Conservation (phyloP, 1,140 invertebrate species). For the Teleopsis dalmanni region DNA sequence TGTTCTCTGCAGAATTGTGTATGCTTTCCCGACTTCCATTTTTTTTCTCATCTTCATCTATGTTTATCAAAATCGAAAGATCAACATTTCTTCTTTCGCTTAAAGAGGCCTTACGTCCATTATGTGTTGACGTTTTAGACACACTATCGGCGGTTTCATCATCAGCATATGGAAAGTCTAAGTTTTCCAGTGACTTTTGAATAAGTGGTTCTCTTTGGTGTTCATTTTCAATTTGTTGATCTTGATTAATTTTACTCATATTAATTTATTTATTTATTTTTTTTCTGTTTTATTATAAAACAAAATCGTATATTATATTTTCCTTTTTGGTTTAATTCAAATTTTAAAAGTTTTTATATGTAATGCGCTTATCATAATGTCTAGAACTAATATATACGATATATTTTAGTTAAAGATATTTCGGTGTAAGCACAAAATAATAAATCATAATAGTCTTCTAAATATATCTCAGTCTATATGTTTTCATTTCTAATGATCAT, state of each 20-base stretch:
- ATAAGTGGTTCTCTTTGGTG: background rate
- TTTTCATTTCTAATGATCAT: no score
- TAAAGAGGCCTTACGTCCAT: constrained; percentile 1
- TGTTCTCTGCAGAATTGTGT: no score
- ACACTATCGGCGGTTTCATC: background rate
- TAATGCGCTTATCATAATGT: no score
- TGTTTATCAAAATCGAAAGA: constrained; percentile 1
- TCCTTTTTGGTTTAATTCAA: no score
- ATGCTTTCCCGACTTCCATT: no score
- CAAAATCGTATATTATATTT: no score
- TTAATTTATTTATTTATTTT: background rate
- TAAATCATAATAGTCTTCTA: no score
- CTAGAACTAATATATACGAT: no score
- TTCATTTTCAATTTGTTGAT: background rate
- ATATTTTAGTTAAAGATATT: no score
- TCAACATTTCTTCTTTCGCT: constrained; percentile 3
- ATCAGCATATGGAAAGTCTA: background rate
- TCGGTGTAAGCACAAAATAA: no score
- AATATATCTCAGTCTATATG: no score
- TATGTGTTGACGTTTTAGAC: background rate
- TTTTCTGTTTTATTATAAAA: background rate
- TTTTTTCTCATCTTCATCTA: background rate
- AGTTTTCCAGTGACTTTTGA: background rate
- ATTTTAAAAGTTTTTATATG: no score
- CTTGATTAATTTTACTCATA: background rate